Evolutionary conservation across 2,888 invertebrate genomes (phyloP), one percentile per base, ranked within the genome.

Genomic region (Drosophila ustulata): DNA sequence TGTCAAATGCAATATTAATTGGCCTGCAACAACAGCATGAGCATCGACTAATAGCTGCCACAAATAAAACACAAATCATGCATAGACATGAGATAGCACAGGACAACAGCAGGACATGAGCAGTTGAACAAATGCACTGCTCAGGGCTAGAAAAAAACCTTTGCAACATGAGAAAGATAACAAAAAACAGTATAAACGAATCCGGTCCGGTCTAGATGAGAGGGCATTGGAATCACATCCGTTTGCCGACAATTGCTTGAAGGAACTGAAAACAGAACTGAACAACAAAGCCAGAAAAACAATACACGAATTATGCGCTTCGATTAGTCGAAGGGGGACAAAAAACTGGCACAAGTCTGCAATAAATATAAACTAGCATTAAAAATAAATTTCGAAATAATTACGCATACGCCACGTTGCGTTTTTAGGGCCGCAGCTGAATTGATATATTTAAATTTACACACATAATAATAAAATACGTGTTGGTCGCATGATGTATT

Each of bases 401-500:
- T 74, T 62, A 65, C 66, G 64, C 75, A 77, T 78, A 74, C 77
- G 79, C 64, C 45, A 46, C 39, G 64, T 78, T 55, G 53, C 37
- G 66, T 75, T 64, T 49, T 52, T 28, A 51, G 63, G 39, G 3
- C 30, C 41, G 41, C 70, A 47, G 28, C 49, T 66, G 28, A 43
- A 71, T 49, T 61, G 66, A 66, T 64, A n/a, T 23, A 49, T 45
- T 18, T 26, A 55, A 46, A 61, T 37, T 43, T 34, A 57, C 41
- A 61, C 34, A 43, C 47, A 57, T 13, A 66, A 26, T 34, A 13
- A 55, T 56, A 52, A 56, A 72, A 68, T 70, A 66, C 57, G 78
- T 80, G 71, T 75, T 80, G 80, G 71, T 72, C 67, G 80, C 80
- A 80, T 80, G 80, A 67, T 77, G 56, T 66, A 67, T 75, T 75